Evolutionary conservation across 1,140 invertebrate genomes (phyloP).

Genomic region (Zaprionus davidi): DNA sequence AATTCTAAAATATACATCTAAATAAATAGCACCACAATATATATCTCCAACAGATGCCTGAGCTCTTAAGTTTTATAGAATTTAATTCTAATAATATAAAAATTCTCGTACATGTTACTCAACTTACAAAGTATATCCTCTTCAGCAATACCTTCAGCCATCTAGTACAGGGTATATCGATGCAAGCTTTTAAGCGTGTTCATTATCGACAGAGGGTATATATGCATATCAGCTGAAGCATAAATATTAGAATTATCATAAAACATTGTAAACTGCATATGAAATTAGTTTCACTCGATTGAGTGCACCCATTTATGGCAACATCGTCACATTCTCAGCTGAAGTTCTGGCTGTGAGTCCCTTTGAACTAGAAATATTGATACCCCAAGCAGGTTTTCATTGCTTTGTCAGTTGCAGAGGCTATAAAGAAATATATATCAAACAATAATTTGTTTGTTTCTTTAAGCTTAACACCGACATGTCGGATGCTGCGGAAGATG

Average conservation of each 20-base stretch:
- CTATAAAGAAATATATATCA: neutral
- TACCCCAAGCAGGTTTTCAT: neutral
- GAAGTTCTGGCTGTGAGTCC: neutral
- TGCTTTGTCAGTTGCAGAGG: slow-evolving; percentile 3
- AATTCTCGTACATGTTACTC: too few species aligned
- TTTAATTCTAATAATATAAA: too few species aligned
- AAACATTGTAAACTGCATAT: slow-evolving; percentile 23
- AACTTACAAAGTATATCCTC: too few species aligned
- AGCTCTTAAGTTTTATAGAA: too few species aligned
- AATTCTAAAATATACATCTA: too few species aligned
- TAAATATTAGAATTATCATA: slow-evolving; percentile 49
- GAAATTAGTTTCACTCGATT: slow-evolving; percentile 38
- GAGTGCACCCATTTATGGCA: neutral
- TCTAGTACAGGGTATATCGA: neutral
- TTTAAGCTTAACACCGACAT: slow-evolving; percentile 8
- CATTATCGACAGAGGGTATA: slow-evolving; percentile 20
- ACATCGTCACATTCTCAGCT: neutral
- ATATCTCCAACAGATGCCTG: too few species aligned
- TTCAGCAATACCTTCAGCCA: neutral
- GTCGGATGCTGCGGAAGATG: slow-evolving; percentile 8
- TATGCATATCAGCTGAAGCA: slow-evolving; percentile 36
- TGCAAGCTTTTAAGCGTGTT: slow-evolving; percentile 32
- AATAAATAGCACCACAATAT: too few species aligned
- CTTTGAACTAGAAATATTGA: neutral
- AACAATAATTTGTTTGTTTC: neutral